Base-by-base conservation (phyloP, 2,888 invertebrate genomes). In the Parnassius orleans region DNA sequence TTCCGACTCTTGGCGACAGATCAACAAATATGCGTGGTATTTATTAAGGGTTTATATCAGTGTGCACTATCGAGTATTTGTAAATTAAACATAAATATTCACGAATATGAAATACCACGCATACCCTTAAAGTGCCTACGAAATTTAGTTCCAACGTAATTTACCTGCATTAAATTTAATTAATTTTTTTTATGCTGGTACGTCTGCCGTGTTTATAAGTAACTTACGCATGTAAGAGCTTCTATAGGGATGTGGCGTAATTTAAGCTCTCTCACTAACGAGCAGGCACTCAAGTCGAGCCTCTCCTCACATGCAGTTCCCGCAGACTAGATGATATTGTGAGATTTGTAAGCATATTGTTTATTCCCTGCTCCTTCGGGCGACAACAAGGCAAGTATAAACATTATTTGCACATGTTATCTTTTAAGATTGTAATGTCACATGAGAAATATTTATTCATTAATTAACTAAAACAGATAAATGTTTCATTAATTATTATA, bases 211-310 rank as follows among this genome's bases (percentile, higher is more conserved):
- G 70, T 78, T 79, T 77, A 75, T 66, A 81, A 80, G 79, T 79
- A 79, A 82, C 76, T 81, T 82, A 83, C 81, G 79, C 83, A 81
- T 78, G 75, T 77, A 77, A 72, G 78, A 74, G 77, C 69, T 68
- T 70, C 69, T 74, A 72, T 78, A 76, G 71, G 79, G 79, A 75
- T 78, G 79, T 73, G 78, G 76, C 76, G 80, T 86, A 86, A 87
- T 84, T 87, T 85, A 77, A 81, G 78, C 84, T 84, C 85, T 85
- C 80, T 73, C 78, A 75, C 85, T 88, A 89, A 89, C 87, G 87
- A 90, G 88, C 86, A 77, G 75, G 73, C 82, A 83, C 88, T 86
- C 81, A 74, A 77, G 78, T 78, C 71, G 70, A 79, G 82, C 76
- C 78, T 72, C 78, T 75, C 77, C 70, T 76, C 74, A 75, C 71